Evolutionary conservation across 2,113 vertebrate species (phyloP).

Genomic region (Puma concolor): DNA sequence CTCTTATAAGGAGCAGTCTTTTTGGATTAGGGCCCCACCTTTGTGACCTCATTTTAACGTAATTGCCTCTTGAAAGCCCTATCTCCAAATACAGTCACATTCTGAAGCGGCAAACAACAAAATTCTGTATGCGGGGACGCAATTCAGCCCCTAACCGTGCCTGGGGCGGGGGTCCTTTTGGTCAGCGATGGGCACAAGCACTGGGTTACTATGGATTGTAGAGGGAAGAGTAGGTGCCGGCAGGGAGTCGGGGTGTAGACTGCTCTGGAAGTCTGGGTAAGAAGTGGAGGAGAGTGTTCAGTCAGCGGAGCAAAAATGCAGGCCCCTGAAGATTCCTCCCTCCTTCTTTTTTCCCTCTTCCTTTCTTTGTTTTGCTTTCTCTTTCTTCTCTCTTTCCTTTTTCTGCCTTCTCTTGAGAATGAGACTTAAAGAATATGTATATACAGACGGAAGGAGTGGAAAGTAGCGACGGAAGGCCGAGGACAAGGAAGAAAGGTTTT

Average conservation of each 20-base stretch:
- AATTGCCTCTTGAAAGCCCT: not conserved
- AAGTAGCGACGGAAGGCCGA: not conserved
- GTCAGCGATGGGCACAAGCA: not conserved
- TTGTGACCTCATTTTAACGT: not conserved
- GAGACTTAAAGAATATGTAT: not conserved
- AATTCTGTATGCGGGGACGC: not conserved
- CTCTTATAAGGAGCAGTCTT: not conserved
- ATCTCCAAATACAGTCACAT: not conserved
- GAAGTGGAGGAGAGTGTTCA: not conserved
- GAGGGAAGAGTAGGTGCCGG: too few species aligned
- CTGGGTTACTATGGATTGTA: not conserved
- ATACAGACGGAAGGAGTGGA: not conserved
- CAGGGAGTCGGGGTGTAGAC: not conserved
- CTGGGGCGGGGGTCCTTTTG: not conserved
- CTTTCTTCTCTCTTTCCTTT: not conserved
- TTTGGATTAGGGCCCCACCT: not conserved
- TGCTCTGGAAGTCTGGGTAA: not conserved
- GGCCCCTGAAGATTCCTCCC: not conserved
- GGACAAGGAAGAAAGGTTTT: not conserved
- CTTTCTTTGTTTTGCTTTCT: not conserved
- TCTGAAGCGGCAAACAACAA: not conserved
- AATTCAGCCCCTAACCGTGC: not conserved
- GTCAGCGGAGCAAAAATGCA: fast-evolving
- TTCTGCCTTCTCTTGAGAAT: not conserved
- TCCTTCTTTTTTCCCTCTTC: not conserved